Percentiles rank a stretch among this genome's conserved stretches.
Evolutionary conservation across 1,140 invertebrate species (phyloP).

Genomic region (Lethrus apterus): DNA sequence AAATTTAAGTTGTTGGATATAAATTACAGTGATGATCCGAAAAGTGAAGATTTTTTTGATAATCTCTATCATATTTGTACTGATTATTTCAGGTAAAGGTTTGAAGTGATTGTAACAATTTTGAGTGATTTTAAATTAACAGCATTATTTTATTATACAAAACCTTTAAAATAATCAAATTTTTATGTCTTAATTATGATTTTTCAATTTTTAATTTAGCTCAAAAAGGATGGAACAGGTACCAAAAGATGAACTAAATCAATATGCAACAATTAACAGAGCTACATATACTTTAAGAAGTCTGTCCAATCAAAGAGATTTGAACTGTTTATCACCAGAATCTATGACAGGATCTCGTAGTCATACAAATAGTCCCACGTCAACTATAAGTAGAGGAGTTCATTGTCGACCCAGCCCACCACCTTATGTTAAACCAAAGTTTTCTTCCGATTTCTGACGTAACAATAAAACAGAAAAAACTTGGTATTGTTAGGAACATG

Average conservation of each 20-base stretch:
- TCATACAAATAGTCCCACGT: conserved; percentile 32
- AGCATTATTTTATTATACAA: background rate
- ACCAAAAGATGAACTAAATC: conserved; percentile 19
- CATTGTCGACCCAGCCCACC: conserved; percentile 37
- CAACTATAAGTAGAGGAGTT: conserved; percentile 29
- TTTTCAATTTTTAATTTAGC: conserved; percentile 15
- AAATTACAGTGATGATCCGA: conserved; percentile 37
- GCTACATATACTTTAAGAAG: conserved; percentile 22
- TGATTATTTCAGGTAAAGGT: conserved; percentile 33
- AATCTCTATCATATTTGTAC: conserved; percentile 40
- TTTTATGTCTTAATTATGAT: conserved; percentile 7
- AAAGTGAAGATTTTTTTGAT: conserved; percentile 37
- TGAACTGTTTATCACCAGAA: conserved; percentile 27
- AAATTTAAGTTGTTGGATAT: conserved; percentile 13
- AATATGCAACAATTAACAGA: conserved; percentile 24
- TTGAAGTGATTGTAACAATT: background rate
- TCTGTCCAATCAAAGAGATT: conserved; percentile 25
- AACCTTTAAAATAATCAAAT: too few relatives aligned
- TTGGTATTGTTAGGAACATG: conserved; percentile 32
- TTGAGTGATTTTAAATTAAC: too few relatives aligned
- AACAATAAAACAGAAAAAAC: conserved; percentile 25
- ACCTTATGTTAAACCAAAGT: conserved; percentile 35
- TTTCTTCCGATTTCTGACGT: conserved; percentile 35
- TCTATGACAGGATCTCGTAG: conserved; percentile 18
- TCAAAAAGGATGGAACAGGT: conserved; percentile 20